Evolutionary conservation across 2,888 invertebrate genomes (phyloP).

Genomic region (Lysandra coridon): DNA sequence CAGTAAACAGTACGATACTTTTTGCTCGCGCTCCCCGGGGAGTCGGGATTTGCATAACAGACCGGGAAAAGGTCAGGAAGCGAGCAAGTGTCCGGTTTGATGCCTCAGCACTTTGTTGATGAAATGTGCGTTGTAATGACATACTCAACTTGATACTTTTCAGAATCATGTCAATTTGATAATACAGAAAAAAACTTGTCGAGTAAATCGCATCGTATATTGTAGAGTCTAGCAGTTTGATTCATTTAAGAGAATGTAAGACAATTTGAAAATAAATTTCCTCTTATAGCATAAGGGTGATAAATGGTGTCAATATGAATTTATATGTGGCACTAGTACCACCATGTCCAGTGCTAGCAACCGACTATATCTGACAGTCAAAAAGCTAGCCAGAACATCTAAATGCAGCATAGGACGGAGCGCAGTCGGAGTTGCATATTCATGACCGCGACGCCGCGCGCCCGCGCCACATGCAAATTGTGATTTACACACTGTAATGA

Average conservation of each 20-base stretch:
- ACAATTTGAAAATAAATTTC: neutral
- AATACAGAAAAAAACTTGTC: neutral
- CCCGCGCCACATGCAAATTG: conserved; percentile 76
- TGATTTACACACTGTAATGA: conserved; percentile 81
- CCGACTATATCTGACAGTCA: neutral
- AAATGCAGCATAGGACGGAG: conserved; percentile 69
- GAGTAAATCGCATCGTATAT: neutral
- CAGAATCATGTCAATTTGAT: neutral
- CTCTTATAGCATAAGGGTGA: neutral
- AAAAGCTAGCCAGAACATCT: conserved; percentile 34
- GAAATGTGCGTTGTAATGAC: conserved; percentile 46
- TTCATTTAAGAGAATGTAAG: neutral
- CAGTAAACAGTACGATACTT: conserved; percentile 76
- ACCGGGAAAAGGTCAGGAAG: conserved; percentile 80
- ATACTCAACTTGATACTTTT: conserved; percentile 46
- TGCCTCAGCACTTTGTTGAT: conserved; percentile 67
- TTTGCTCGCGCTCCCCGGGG: conserved; percentile 75
- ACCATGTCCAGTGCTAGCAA: neutral
- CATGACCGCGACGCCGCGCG: conserved; percentile 59
- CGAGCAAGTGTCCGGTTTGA: conserved; percentile 77
- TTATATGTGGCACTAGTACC: neutral
- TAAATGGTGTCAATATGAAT: neutral
- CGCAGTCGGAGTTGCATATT: conserved; percentile 76
- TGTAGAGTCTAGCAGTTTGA: neutral
- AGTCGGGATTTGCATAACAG: conserved; percentile 76